Conservation (phyloP, 2,797 vertebrate species). For the Lycodopsis pacificus region DNA sequence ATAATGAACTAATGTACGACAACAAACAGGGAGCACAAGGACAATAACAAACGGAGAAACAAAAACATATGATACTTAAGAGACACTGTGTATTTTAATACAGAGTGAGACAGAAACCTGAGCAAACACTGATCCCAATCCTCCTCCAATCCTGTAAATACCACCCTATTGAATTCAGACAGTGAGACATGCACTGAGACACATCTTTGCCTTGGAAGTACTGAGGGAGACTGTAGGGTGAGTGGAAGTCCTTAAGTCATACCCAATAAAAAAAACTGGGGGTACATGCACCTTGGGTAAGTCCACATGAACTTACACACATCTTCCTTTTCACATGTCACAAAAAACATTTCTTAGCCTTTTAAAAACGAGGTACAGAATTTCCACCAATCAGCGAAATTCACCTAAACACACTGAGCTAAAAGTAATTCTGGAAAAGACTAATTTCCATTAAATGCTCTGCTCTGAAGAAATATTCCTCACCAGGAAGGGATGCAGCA, state of each 20-base stretch:
- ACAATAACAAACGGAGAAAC: background rate
- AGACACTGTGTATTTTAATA: constrained; percentile 19
- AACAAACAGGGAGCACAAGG: background rate
- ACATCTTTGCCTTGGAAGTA: background rate
- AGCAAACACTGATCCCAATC: background rate
- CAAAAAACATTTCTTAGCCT: background rate
- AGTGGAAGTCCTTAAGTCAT: background rate
- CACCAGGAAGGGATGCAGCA: background rate
- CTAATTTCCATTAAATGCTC: background rate
- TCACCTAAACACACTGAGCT: background rate
- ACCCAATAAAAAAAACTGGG: background rate
- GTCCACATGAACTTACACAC: background rate
- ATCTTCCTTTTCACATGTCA: background rate
- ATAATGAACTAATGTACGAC: background rate
- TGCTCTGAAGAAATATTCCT: background rate
- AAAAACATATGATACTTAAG: background rate
- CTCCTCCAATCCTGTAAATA: background rate
- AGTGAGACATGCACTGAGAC: background rate
- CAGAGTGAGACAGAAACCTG: constrained; percentile 10
- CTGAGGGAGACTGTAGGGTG: background rate
- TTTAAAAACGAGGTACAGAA: background rate
- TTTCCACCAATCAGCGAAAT: background rate
- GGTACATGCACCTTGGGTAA: background rate
- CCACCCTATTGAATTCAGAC: background rate
- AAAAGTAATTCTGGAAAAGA: background rate